These are phyloP conservation scores for Valencia hispanica DNA, from an alignment of 2,797 vertebrate genomes.

Conservation along the genomic window DNA sequence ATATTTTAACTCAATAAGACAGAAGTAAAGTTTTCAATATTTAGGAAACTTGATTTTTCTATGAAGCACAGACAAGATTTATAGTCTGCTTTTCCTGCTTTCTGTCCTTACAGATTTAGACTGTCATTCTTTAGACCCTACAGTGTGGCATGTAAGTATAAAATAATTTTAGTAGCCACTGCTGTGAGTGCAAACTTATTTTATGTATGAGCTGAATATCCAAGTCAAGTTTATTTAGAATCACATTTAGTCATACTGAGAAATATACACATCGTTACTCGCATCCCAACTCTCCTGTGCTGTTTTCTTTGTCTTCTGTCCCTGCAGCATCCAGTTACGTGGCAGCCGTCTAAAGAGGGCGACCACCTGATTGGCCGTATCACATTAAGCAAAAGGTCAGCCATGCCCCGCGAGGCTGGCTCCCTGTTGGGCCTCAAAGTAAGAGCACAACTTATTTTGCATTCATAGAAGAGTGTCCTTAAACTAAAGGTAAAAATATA, in stretches of 20 bases:
- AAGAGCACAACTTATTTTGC: conserved; percentile 54
- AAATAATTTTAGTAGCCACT: not conserved
- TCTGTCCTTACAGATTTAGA: conserved; percentile 88
- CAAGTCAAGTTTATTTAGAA: not conserved
- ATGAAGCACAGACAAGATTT: not conserved
- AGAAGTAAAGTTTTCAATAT: not conserved
- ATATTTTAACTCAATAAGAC: too few relatives aligned
- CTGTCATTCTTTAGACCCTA: conserved; percentile 95
- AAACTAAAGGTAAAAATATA: not conserved
- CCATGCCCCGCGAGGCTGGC: conserved; percentile 94
- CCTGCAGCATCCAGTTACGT: conserved; percentile 94
- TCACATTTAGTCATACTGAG: not conserved
- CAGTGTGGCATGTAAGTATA: conserved; percentile 94
- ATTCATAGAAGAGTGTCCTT: not conserved
- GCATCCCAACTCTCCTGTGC: not conserved
- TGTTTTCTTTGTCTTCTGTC: not conserved
- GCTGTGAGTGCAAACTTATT: not conserved
- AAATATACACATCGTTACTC: not conserved
- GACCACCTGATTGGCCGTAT: conserved; percentile 97
- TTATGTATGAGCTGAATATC: not conserved
- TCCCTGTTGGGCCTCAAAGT: conserved; percentile 96
- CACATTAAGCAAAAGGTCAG: conserved; percentile 96
- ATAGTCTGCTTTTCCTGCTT: not conserved
- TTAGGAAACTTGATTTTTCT: not conserved
- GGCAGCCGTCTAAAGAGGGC: conserved; percentile 98